These are phyloP conservation scores for Clepsis dumicolana DNA, from an alignment of 2,888 invertebrate species.

Conservation along the genomic window DNA sequence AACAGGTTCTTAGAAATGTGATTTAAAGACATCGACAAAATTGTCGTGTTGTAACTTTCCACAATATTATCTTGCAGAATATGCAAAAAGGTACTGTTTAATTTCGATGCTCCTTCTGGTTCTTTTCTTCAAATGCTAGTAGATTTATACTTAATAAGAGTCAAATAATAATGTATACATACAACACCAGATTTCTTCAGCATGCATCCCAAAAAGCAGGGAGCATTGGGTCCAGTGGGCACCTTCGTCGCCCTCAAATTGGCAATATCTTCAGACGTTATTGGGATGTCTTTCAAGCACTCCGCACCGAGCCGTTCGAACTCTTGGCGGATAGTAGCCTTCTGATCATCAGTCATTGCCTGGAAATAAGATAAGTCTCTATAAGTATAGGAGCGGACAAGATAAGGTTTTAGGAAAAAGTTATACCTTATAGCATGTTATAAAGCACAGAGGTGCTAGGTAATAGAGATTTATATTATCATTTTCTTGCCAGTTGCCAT, in stretches of 20 bases:
- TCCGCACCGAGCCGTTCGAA: conserved; percentile 64
- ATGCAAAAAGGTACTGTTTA: too few species aligned
- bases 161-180: conserved; percentile 47
- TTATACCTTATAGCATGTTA: too few species aligned
- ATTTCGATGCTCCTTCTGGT: too few species aligned
- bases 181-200: conserved; percentile 71
- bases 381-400: background rate
- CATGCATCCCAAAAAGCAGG: conserved; percentile 75
- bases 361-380: conserved; percentile 47
- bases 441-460: too few species aligned
- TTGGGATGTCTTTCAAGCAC: conserved; percentile 63
- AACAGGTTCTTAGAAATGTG: too few species aligned
- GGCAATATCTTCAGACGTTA: conserved; percentile 65
- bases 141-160: background rate
- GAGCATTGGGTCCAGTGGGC: conserved; percentile 64
- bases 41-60: background rate
- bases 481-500: too few species aligned
- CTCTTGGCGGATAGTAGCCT: conserved; percentile 62
- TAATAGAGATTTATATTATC: too few species aligned
- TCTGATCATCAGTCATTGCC: conserved; percentile 75
- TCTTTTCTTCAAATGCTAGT: too few species aligned
- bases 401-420: background rate
- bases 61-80: background rate
- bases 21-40: too few species aligned
- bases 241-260: conserved; percentile 58